Evolutionary conservation across 2,888 invertebrate species (phyloP), one percentile per base, ranked within the genome.

Genomic region (Apodemia mormo): DNA sequence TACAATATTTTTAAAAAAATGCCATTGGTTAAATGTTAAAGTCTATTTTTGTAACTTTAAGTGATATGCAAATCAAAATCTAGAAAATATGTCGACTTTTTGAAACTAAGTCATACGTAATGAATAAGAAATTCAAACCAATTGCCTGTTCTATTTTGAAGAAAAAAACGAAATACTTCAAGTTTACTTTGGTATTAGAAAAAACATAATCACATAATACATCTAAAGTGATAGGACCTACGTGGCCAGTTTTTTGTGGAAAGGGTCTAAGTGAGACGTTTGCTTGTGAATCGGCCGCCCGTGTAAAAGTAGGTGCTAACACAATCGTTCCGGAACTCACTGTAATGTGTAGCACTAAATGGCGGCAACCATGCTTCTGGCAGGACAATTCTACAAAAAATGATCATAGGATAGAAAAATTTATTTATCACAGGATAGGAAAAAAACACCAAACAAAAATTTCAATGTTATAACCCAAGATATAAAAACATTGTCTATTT

Each of bases 241-340:
- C 61, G 33, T 64, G 61, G 61, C 29, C 30, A 61, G 58, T 61
- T 61, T 61, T 70, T 43, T 29, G 64, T 58, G 68, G 66, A 68
- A 56, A 58, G 69, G 66, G 68, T 68, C 65, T 61, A 68, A 74
- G 73, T 71, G 68, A 71, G 72, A 72, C 65, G 70, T 71, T 68
- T 67, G 70, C 70, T 70, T 66, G 76, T 78, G 71, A 70, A 75
- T 72, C 75, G 74, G 75, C 74, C 75, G 74, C 76, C 76, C 78
- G 77, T 78, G 85, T 84, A 86, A 84, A 85, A 86, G 87, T 88
- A 82, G 86, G 84, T 82, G 90, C 84, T 88, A 90, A 89, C 82
- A 82, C 84, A 82, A 85, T 84, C 82, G 82, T 81, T 83, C 84
- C 85, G 87, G 84, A 85, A 85, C 83, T 30, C 65, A 79, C 77